Conservation (phyloP, 2,113 vertebrate species). For the Panthera uncia region DNA sequence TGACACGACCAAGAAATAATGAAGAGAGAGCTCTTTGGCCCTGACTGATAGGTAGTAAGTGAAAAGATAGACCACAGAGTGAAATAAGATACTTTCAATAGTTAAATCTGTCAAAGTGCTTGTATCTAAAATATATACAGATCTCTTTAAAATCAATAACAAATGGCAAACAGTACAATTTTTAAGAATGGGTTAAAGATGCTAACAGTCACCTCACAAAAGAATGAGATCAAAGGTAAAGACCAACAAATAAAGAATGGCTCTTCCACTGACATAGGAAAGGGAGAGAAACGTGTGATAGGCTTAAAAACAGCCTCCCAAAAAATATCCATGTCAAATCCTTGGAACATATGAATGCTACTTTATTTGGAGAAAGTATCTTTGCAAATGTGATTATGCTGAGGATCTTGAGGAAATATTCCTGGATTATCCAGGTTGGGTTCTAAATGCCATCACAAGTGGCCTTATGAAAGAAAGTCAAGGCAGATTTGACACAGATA, state of each 20-base stretch:
- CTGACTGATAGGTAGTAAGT: not conserved
- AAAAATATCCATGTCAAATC: not conserved
- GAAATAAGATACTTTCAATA: not conserved
- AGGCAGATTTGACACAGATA: not conserved
- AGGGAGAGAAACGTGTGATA: not conserved
- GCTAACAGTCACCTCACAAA: not conserved
- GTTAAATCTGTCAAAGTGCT: not conserved
- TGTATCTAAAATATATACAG: not conserved
- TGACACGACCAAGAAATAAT: not conserved
- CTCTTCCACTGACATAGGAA: not conserved
- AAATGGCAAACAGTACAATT: not conserved
- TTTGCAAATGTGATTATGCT: not conserved
- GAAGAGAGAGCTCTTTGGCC: not conserved
- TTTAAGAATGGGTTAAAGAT: not conserved
- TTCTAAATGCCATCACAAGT: not conserved
- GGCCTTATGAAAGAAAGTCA: not conserved
- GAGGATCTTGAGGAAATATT: not conserved
- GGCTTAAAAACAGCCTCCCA: not conserved
- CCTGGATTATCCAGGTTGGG: not conserved
- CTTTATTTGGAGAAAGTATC: not conserved
- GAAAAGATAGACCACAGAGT: not conserved
- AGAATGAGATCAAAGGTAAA: not conserved
- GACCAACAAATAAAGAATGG: not conserved
- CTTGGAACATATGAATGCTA: not conserved
- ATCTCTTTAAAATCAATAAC: not conserved